phyloP scores from a whole-genome alignment of 2,797 vertebrate species.

The Lacerta bilineata region DNA sequence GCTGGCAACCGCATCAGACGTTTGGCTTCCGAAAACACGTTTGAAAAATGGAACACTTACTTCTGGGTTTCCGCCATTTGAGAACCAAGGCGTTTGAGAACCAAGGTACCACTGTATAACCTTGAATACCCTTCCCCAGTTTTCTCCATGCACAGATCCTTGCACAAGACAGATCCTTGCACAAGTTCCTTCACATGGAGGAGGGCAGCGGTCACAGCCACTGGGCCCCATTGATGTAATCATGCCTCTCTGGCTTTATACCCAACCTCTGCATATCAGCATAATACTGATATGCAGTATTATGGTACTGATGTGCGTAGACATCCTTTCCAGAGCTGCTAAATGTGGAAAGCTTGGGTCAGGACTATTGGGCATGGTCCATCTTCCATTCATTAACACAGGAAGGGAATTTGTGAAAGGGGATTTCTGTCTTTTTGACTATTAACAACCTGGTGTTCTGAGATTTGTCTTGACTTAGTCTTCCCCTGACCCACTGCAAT shows the following conservation, averaged over 20 bases:
- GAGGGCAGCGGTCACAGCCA: not conserved
- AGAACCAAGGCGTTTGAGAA: no score
- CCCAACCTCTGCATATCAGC: not conserved
- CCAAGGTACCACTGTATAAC: no score
- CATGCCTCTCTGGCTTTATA: not conserved
- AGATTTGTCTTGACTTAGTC: not conserved
- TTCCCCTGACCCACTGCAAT: not conserved
- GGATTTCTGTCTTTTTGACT: not conserved
- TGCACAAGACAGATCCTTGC: not conserved
- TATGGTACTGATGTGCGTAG: not conserved
- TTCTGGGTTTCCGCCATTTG: no score
- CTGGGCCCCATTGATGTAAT: not conserved
- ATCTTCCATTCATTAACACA: not conserved
- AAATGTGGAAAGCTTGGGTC: no score
- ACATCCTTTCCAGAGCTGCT: not conserved
- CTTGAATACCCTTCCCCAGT: not conserved
- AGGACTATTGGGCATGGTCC: not conserved
- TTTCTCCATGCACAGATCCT: not conserved
- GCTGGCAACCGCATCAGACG: no score
- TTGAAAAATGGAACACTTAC: no score
- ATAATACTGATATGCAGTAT: no score
- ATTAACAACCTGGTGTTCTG: not conserved
- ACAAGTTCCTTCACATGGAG: no score
- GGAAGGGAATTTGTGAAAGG: not conserved
- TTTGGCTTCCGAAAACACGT: no score